Base-by-base conservation (phyloP, 2,113 vertebrate species). In the Oenanthe melanoleuca region DNA sequence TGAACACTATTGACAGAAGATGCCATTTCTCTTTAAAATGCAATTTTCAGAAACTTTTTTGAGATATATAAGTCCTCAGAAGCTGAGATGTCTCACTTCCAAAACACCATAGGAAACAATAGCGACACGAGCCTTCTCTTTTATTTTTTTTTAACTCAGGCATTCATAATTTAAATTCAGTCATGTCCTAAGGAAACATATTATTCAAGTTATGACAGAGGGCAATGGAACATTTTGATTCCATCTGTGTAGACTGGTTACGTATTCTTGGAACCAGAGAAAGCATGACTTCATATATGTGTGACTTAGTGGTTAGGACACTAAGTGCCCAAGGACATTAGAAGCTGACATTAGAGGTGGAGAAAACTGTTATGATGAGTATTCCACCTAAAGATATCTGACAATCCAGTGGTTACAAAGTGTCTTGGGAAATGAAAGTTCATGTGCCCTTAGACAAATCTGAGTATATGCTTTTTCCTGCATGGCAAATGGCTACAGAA, bases 231-330 rank as follows among this genome's bases (percentile, higher is more conserved):
- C 21, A 59, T 94, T 95, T 75, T 88, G 67, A 93, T 88, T 89
- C 82, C 60, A 55, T 77, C 42, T 94, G 47, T 25, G 3, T 70
- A 66, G 64, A 77, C 55, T 70, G 66, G 71, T 86, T 92, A 73
- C 25, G 49, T 75, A 89, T 90, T 88, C 67, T 56, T 56, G 38
- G 50, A 90, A 33, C 34, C 52, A 78, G 86, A 88, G 63, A 83
- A 94, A 86, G 47, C 9, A 5, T 66, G 55, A 86, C 80, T 90
- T 86, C 50, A 77, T 59, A 5, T 83, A 13, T 28, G 14, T 89
- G 50, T 93, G 85, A 73, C 59, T 93, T 94, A 83, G 71, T 90
- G 57, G 88, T 83, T 93, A 80, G 82, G 67, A 80, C 64, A 86
- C 47, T 74, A 64, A 86, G 47, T 55, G 80, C 64, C 75, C 75